phyloP scores from a whole-genome alignment of 2,113 vertebrate genomes.

The Egretta garzetta region DNA sequence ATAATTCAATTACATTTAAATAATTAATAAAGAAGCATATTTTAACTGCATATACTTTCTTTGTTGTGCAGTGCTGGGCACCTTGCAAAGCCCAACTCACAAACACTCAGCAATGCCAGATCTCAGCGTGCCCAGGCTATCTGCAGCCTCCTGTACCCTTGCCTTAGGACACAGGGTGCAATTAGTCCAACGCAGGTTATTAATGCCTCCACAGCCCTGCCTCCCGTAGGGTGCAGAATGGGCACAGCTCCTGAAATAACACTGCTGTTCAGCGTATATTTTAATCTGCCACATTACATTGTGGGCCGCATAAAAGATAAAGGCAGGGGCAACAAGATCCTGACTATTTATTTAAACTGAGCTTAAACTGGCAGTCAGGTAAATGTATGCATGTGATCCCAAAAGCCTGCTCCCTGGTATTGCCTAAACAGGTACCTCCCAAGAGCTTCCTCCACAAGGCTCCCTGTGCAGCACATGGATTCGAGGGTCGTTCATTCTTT shows the following conservation, averaged over 20 bases:
- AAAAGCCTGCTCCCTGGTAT: neutral
- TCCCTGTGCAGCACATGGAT: neutral
- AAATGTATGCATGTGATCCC: neutral
- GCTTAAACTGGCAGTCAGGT: neutral
- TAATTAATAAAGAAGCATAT: constrained; percentile 17
- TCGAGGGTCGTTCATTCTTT: neutral
- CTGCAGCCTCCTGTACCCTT: neutral
- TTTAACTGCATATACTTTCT: constrained; percentile 22
- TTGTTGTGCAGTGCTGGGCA: neutral
- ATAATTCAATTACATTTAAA: constrained; percentile 39
- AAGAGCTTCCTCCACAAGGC: neutral
- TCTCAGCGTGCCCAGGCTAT: neutral
- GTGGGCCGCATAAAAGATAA: neutral
- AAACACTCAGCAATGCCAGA: neutral
- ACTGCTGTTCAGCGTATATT: neutral
- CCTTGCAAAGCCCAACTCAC: neutral
- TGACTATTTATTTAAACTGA: neutral
- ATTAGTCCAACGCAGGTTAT: accelerated
- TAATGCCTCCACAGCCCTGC: neutral
- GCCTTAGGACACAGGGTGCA: neutral
- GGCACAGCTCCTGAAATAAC: neutral
- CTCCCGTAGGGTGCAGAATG: neutral
- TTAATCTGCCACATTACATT: neutral
- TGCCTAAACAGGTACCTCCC: neutral
- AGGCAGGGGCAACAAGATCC: neutral